Conservation (phyloP, 2,888 invertebrate species). For the Aphidoletes aphidimyza region DNA sequence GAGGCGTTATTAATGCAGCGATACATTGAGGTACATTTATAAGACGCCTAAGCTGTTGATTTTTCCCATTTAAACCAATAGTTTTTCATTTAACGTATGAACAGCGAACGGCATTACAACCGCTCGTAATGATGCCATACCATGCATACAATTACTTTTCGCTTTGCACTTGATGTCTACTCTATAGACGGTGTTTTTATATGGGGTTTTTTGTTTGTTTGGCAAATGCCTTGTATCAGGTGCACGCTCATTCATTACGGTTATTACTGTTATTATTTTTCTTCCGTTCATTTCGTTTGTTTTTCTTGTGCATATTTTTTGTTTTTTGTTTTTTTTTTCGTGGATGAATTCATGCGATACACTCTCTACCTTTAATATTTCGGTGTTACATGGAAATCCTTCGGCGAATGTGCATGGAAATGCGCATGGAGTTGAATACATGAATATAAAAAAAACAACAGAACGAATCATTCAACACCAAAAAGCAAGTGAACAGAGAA, state of each 20-base stretch:
- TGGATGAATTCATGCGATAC: slow-evolving; percentile 34
- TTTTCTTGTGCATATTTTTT: slow-evolving; percentile 1
- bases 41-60: slow-evolving; percentile 37
- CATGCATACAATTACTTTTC: slow-evolving; percentile 5
- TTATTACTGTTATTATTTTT: slow-evolving; percentile 45
- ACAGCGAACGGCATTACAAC: background rate
- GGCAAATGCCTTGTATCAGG: background rate
- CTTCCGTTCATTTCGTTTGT: slow-evolving; percentile 32
- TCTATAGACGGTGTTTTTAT: no score
- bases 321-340: no score
- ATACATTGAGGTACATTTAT: background rate
- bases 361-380: no score
- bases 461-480: background rate
- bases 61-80: slow-evolving; percentile 40
- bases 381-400: no score
- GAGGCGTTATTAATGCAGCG: slow-evolving; percentile 5
- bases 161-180: no score
- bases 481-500: no score
- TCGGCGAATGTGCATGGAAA: no score
- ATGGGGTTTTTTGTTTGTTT: background rate
- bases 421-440: no score
- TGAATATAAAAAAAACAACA: no score
- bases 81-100: slow-evolving; percentile 44
- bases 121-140: slow-evolving; percentile 25
- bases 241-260: slow-evolving; percentile 30